Base-by-base conservation (phyloP, 1,140 invertebrate species). In the Pteromalus puparum region DNA sequence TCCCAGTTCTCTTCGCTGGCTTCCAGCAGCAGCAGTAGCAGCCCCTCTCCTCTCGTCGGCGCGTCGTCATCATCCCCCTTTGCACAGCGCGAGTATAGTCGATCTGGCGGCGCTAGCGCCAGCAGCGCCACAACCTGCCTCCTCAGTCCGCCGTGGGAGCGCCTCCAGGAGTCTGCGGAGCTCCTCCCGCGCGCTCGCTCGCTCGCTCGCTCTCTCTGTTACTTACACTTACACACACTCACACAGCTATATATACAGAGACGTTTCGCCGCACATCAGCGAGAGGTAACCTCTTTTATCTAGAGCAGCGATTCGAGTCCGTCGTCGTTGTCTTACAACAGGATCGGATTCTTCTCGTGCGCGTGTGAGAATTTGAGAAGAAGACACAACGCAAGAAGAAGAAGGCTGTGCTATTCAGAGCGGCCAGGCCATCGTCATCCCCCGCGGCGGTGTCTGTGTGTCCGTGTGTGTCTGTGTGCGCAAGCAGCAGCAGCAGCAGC, bases 131-230 rank as follows among this genome's bases (percentile, higher is more conserved):
- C 72, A 21, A n/a, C 15, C 53, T 61, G 82, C 79, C 72, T 74
- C 85, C n/a, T 86, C 85, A 83, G 82, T 83, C 48, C 85, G 82
- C 81, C 81, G 85, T 83, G 81, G 70, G 81, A 83, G 81, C 81
- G 85, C 85, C 85, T 75, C 85, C 77, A 86, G 81, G 85, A 85
- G 85, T 83, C 81, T 76, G 84, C 84, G 84, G 84, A 85, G 79
- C 85, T 80, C 77, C 85, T 80, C 75, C 82, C 65, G 76, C 85
- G 18, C 26, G 77, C 65, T 48, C 68, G 48, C 70, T 7, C 34
- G 3, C 67, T 30, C 73, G n/a, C n/a, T n/a, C n/a, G n/a, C n/a
- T n/a, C n/a, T n/a, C n/a, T n/a, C n/a, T n/a, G n/a, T n/a, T n/a
- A n/a, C n/a, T n/a, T n/a, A n/a, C n/a, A n/a, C n/a, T 28, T 0